Conservation (phyloP, 2,888 invertebrate species). For the Hypselothyrea guttata region DNA sequence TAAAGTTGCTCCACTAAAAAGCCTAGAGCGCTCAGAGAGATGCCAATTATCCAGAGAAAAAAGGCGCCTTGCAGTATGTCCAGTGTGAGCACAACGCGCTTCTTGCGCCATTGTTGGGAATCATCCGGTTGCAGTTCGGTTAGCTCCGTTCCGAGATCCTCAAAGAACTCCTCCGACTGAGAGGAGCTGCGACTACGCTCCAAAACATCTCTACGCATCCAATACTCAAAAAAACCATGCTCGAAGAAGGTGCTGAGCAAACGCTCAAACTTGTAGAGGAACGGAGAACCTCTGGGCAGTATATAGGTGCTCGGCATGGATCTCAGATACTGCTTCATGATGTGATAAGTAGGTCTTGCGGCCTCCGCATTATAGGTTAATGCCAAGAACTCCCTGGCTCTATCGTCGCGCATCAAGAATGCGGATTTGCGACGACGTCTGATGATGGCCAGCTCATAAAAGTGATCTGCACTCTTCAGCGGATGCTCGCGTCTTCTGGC, state of each 20-base stretch:
- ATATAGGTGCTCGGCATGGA: conserved; percentile 73
- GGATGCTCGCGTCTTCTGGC: conserved; percentile 39
- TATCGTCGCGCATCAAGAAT: conserved; percentile 70
- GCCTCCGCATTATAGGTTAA: conserved; percentile 66
- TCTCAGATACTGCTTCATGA: conserved; percentile 75
- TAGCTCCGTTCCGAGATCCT: conserved; percentile 37
- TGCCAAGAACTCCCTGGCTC: conserved; percentile 71
- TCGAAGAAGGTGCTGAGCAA: conserved; percentile 67
- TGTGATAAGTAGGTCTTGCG: conserved; percentile 74
- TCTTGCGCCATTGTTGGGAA: conserved; percentile 29
- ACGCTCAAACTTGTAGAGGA: conserved; percentile 69
- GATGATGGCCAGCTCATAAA: conserved; percentile 31
- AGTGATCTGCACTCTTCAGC: conserved; percentile 31
- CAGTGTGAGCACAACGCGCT: conserved; percentile 69
- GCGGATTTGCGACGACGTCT: conserved; percentile 25
- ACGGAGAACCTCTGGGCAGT: conserved; percentile 69
- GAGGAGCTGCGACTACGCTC: conserved; percentile 36
- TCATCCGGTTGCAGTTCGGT: conserved; percentile 31
- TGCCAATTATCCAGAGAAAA: conserved; percentile 77
- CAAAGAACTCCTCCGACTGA: conserved; percentile 55
- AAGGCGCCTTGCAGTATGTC: conserved; percentile 79
- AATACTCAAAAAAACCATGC: conserved; percentile 75
- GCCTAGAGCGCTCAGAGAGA: conserved; percentile 51
- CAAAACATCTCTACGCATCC: conserved; percentile 60
- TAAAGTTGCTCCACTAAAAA: conserved; percentile 52